A percentile compares a stretch with the other conserved stretches of the same genome.
Conservation (phyloP, 2,797 vertebrate species). For the Coluber constrictor region DNA sequence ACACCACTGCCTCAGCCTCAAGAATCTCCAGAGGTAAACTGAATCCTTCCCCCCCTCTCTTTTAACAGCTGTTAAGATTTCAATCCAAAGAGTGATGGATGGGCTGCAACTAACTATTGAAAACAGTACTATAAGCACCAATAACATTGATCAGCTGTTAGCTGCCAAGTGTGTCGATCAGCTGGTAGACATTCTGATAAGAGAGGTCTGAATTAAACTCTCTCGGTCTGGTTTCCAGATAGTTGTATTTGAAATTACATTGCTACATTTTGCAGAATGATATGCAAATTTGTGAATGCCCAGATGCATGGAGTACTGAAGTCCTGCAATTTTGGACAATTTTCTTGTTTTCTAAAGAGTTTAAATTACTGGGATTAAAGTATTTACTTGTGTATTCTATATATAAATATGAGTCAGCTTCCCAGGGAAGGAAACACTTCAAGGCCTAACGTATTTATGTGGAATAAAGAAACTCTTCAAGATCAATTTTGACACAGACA, state of each 20-base stretch:
- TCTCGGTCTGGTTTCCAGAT: neutral
- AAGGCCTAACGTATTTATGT: neutral
- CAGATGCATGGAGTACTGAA: slow-evolving; percentile 4
- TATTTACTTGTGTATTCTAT: slow-evolving; percentile 10
- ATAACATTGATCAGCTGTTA: slow-evolving; percentile 18
- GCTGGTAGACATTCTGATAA: slow-evolving; percentile 11
- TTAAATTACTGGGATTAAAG: slow-evolving; percentile 28
- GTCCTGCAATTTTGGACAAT: slow-evolving; percentile 19
- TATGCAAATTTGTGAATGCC: slow-evolving; percentile 1
- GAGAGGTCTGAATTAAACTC: neutral
- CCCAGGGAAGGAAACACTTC: neutral
- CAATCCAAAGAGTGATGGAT: slow-evolving; percentile 19
- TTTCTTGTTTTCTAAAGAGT: slow-evolving; percentile 26
- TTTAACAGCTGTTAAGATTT: slow-evolving; percentile 13
- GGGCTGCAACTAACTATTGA: neutral
- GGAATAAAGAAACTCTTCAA: neutral
- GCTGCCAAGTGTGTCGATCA: slow-evolving; percentile 10
- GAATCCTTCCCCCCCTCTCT: neutral
- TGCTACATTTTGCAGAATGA: neutral
- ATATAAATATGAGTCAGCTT: slow-evolving; percentile 13
- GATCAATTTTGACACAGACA: neutral
- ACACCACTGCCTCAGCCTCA: neutral
- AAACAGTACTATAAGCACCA: slow-evolving; percentile 7
- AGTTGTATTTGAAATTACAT: neutral
- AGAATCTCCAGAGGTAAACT: neutral